phyloP scores from a whole-genome alignment of 1,140 invertebrate genomes.

The Drosophila navojoa region DNA sequence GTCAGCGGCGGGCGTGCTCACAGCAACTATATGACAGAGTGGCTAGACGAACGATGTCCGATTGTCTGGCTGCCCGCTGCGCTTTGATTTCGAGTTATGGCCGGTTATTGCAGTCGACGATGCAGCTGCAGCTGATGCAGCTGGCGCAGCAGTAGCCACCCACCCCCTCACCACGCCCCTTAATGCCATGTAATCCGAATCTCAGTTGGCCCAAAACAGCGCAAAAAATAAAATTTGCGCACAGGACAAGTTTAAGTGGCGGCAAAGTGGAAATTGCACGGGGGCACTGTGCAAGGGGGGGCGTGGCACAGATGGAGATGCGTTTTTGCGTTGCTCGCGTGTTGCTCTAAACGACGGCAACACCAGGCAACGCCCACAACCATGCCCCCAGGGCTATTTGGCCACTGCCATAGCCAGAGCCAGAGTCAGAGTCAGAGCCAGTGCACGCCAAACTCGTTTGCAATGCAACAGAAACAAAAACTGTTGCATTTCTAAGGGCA shows the following conservation, averaged over 20 bases:
- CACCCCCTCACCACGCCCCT: conserved; percentile 21
- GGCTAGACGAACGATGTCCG: conserved; percentile 27
- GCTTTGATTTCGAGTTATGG: conserved; percentile 80
- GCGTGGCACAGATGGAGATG: conserved; percentile 11
- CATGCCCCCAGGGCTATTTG: conserved; percentile 56
- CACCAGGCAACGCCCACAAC: conserved; percentile 5
- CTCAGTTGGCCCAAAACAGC: conserved; percentile 65
- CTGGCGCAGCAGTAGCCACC: no score
- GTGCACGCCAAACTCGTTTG: conserved; percentile 63
- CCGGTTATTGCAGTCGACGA: conserved; percentile 31
- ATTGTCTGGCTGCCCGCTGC: conserved; percentile 56
- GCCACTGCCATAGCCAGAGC: neutral
- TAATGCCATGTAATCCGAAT: conserved; percentile 74
- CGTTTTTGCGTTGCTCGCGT: conserved; percentile 50
- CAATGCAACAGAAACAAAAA: conserved; percentile 65
- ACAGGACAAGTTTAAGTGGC: conserved; percentile 77
- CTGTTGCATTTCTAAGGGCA: conserved; percentile 62
- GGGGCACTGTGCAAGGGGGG: conserved; percentile 2
- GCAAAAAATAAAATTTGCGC: conserved; percentile 77
- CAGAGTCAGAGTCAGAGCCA: neutral
- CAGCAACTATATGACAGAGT: conserved; percentile 66
- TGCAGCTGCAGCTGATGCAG: conserved; percentile 17
- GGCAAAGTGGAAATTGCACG: neutral
- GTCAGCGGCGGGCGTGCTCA: conserved; percentile 19
- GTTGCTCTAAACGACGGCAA: conserved; percentile 32